Conservation (phyloP, 2,888 invertebrate genomes). For the Drosophila vallismaia region DNA sequence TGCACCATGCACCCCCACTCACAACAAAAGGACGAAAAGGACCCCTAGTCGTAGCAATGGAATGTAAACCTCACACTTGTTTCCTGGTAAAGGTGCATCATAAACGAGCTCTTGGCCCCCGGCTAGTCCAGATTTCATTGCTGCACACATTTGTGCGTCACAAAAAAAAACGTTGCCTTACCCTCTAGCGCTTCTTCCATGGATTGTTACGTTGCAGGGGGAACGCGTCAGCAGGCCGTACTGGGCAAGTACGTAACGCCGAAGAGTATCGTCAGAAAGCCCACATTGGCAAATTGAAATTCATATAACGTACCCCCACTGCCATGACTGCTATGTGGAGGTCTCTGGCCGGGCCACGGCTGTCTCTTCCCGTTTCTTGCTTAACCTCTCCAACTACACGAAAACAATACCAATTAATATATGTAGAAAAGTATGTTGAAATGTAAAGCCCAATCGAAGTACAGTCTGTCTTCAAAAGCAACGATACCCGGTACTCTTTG, state of each 20-base stretch:
- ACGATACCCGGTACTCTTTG: neutral
- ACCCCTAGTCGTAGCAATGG: conserved; percentile 14
- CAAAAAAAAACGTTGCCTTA: conserved; percentile 29
- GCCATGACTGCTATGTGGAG: conserved; percentile 14
- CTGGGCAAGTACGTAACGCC: conserved; percentile 38
- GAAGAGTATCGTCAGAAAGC: conserved; percentile 44
- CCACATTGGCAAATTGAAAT: conserved; percentile 69
- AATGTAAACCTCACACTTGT: conserved; percentile 10
- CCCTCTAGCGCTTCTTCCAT: conserved; percentile 14
- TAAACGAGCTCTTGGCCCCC: conserved; percentile 8
- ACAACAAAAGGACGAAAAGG: conserved; percentile 11
- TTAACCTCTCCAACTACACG: conserved; percentile 26
- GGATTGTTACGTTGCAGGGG: conserved; percentile 37
- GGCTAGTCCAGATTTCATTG: conserved; percentile 12
- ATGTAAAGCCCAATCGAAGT: conserved; percentile 27
- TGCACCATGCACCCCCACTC: conserved; percentile 2
- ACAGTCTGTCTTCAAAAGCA: neutral
- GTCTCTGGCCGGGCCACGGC: conserved; percentile 13
- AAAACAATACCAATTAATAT: conserved; percentile 54
- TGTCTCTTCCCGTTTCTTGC: neutral
- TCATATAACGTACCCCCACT: conserved; percentile 50
- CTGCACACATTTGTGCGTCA: conserved; percentile 35
- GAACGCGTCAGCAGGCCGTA: conserved; percentile 33
- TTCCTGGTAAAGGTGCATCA: conserved; percentile 13
- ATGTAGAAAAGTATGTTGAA: conserved; percentile 42